phyloP scores from a whole-genome alignment of 2,888 invertebrate genomes.

The Diaprepes abbreviatus region DNA sequence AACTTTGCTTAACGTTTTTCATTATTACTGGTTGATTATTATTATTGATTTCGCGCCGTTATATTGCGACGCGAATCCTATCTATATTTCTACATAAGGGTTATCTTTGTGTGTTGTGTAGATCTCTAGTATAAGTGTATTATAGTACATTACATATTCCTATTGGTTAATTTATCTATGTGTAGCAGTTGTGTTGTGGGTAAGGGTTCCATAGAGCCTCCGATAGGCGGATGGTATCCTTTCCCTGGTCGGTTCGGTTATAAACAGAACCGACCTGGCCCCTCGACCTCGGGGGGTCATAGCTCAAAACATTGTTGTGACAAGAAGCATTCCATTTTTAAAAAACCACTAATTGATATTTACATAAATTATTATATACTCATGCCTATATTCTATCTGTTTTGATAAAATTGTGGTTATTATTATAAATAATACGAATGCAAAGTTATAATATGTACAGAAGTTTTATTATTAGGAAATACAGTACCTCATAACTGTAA shows the following conservation, averaged over 20 bases:
- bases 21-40: constrained; percentile 59
- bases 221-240: constrained; percentile 56
- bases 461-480: constrained; percentile 70
- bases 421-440: constrained; percentile 66
- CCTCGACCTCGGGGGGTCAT: constrained; percentile 64
- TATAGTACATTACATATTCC: constrained; percentile 67
- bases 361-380: constrained; percentile 65
- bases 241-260: constrained; percentile 58
- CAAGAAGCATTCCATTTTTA: constrained; percentile 69
- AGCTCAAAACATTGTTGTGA: constrained; percentile 70
- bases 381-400: constrained; percentile 67
- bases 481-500: constrained; percentile 71
- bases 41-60: constrained; percentile 63
- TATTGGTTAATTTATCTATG: constrained; percentile 68
- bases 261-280: constrained; percentile 59
- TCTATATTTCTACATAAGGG: constrained; percentile 64
- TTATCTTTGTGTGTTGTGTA: constrained; percentile 70
- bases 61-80: constrained; percentile 58
- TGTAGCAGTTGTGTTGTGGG: constrained; percentile 68
- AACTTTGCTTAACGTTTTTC: constrained; percentile 58
- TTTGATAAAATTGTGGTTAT: constrained; percentile 65
- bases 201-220: constrained; percentile 58
- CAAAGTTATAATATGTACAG: constrained; percentile 69
- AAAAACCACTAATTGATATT: constrained; percentile 66
- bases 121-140: constrained; percentile 67